phyloP scores from a whole-genome alignment of 2,113 vertebrate genomes.

The Cottus gobio region DNA sequence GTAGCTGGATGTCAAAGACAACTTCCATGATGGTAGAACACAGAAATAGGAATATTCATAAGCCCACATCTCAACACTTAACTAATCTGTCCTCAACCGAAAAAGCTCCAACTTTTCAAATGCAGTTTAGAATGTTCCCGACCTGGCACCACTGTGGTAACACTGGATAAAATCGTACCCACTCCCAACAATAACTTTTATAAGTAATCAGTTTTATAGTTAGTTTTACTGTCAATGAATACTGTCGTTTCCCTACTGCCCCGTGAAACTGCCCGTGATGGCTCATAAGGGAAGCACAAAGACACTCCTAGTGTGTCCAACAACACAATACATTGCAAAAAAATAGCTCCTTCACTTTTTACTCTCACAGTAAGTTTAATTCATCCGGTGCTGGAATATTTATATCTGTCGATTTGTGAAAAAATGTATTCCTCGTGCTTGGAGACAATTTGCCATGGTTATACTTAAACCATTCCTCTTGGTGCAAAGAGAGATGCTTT shows the following conservation, averaged over 20 bases:
- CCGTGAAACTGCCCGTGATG: slow-evolving; percentile 25
- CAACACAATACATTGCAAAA: neutral
- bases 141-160: neutral
- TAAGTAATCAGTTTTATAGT: slow-evolving; percentile 17
- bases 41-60: neutral
- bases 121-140: neutral
- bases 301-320: slow-evolving; percentile 16
- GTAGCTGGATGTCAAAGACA: no score
- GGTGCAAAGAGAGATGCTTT: no score
- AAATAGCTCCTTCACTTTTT: neutral
- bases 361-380: neutral
- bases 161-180: neutral
- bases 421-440: neutral
- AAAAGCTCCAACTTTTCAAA: neutral
- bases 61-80: neutral
- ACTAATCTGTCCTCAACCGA: neutral
- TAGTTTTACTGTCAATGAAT: slow-evolving; percentile 26
- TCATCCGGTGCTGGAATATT: neutral
- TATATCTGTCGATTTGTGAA: neutral
- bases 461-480: neutral
- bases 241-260: neutral
- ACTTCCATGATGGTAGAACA: neutral
- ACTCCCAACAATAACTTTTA: neutral
- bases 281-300: slow-evolving; percentile 34
- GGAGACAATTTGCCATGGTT: neutral